Evolutionary conservation across 2,113 vertebrate species (phyloP).

Genomic region (Bambusicola thoracicus): DNA sequence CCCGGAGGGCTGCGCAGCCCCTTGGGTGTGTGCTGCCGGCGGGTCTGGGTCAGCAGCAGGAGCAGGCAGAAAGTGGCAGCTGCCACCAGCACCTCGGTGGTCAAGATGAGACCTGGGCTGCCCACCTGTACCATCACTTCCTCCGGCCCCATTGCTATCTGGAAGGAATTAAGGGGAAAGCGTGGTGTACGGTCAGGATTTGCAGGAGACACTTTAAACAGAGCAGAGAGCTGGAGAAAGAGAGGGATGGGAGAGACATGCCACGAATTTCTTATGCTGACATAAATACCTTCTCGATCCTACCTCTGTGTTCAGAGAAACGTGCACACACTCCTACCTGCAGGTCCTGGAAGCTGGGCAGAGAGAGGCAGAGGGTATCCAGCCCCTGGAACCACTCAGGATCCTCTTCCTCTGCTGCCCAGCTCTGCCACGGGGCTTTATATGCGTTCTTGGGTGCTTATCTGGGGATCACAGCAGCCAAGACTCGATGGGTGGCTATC

Average conservation of each 20-base stretch:
- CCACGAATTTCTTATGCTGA: not conserved
- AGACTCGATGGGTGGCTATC: not conserved
- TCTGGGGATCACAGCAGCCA: accelerated
- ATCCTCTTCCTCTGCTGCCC: not conserved
- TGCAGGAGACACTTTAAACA: not conserved
- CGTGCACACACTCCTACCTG: not conserved
- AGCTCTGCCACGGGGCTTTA: not conserved
- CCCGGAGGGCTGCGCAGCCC: constrained; percentile 85
- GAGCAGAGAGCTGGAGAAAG: accelerated
- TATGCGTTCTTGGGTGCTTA: not conserved
- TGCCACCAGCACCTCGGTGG: constrained; percentile 79
- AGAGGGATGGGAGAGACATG: not conserved
- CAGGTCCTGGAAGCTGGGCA: not conserved
- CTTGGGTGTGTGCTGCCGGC: constrained; percentile 70
- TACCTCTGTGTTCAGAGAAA: too few species aligned
- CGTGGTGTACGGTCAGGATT: not conserved
- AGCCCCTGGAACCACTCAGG: not conserved
- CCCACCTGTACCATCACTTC: constrained; percentile 61
- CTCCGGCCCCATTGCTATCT: constrained; percentile 66
- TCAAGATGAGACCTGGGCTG: constrained; percentile 63
- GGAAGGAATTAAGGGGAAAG: constrained; percentile 28
- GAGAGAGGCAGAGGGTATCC: not conserved
- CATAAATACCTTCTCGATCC: accelerated
- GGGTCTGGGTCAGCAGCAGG: constrained; percentile 75
- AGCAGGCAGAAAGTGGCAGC: constrained; percentile 75